phyloP scores from a whole-genome alignment of 2,113 vertebrate genomes.

The Coptodon rendalli region DNA sequence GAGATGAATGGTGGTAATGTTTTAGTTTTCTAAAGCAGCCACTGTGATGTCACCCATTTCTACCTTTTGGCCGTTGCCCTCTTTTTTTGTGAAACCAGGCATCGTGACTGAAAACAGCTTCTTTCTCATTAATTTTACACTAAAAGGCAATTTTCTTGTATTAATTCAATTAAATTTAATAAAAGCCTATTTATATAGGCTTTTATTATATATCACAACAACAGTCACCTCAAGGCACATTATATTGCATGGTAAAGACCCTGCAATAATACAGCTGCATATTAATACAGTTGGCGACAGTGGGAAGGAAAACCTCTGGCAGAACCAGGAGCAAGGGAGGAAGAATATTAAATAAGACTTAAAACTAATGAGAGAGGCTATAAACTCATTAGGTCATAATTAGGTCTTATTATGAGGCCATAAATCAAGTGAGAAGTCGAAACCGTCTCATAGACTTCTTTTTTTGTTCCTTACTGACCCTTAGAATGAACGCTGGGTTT shows the following conservation, averaged over 20 bases:
- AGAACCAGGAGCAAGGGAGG: background rate
- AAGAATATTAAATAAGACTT: background rate
- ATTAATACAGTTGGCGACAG: background rate
- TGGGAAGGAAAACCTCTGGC: background rate
- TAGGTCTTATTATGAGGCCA: background rate
- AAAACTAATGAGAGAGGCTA: background rate
- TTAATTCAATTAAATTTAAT: background rate
- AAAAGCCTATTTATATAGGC: background rate
- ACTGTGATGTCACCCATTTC: fast-evolving
- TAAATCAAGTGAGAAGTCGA: background rate
- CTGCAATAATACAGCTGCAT: background rate
- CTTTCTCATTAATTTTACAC: background rate
- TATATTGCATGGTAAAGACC: background rate
- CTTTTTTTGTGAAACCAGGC: background rate
- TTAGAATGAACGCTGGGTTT: fast-evolving
- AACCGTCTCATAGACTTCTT: background rate
- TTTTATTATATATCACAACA: background rate
- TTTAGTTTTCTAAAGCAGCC: background rate
- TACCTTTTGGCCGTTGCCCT: background rate
- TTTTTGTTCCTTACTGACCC: background rate
- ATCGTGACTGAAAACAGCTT: background rate
- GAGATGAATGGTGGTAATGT: background rate
- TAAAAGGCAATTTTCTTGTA: background rate
- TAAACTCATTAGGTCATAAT: background rate
- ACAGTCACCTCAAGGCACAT: background rate